These are phyloP conservation scores for Podabrus alpinus DNA, from an alignment of 2,888 invertebrate genomes.

Conservation along the genomic window DNA sequence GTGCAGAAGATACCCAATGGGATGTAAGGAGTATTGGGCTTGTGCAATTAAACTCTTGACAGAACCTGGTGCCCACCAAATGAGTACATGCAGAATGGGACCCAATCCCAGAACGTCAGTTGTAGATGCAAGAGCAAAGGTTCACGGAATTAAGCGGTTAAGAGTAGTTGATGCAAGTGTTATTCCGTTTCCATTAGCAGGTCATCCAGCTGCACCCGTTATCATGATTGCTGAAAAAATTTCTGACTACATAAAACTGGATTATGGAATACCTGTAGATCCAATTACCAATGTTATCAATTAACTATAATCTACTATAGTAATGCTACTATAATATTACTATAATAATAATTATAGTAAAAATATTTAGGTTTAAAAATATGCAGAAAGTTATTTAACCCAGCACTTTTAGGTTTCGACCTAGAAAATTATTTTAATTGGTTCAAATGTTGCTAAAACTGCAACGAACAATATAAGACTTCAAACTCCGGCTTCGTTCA, in stretches of 20 bases:
- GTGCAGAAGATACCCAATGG: constrained; percentile 9
- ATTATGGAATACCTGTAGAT: neutral
- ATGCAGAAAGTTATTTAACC: no score
- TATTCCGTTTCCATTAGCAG: constrained; percentile 67
- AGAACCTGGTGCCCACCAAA: constrained; percentile 26
- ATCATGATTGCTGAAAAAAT: constrained; percentile 72
- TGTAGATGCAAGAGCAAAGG: constrained; percentile 48
- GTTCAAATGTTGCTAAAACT: no score
- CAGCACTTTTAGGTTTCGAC: no score
- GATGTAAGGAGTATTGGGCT: constrained; percentile 34
- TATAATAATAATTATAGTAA: no score
- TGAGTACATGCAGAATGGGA: constrained; percentile 36
- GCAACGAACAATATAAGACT: no score
- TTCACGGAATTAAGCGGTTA: constrained; percentile 66
- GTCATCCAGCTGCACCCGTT: constrained; percentile 70
- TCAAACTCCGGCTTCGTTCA: no score
- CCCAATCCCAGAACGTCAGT: constrained; percentile 24
- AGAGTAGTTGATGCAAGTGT: constrained; percentile 73
- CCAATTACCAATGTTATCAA: neutral
- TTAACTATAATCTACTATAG: no score
- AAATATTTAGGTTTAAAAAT: no score
- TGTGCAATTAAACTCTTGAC: constrained; percentile 32
- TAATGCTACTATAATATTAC: no score
- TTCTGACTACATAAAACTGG: constrained; percentile 52
- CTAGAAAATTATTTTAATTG: no score